Evolutionary conservation across 2,113 vertebrate species (phyloP).

Genomic region (Pantherophis guttatus): DNA sequence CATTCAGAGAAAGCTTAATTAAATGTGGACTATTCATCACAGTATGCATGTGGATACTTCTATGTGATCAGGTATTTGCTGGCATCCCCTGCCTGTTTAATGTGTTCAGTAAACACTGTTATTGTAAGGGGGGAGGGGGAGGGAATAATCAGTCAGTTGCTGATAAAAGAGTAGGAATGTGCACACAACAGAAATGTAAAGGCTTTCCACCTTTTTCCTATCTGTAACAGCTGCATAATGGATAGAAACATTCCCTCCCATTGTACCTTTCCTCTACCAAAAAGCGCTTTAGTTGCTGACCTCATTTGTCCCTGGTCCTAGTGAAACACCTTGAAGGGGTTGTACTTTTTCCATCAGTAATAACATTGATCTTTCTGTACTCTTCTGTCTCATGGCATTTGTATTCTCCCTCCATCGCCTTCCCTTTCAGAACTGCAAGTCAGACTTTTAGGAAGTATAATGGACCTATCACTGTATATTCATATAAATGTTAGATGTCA

Average conservation of each 20-base stretch:
- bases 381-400: background rate
- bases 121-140: background rate
- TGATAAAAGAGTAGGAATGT: background rate
- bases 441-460: rapidly evolving
- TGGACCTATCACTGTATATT: background rate
- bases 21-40: background rate
- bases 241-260: background rate
- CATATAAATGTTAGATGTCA: background rate
- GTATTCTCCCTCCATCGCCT: rapidly evolving
- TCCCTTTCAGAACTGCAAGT: background rate
- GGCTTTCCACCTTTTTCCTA: background rate
- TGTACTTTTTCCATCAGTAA: background rate
- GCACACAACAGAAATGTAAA: background rate
- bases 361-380: background rate
- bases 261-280: background rate
- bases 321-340: background rate
- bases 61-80: no score
- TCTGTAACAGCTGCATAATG: background rate
- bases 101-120: background rate
- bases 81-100: background rate
- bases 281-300: background rate
- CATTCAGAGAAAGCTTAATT: background rate
- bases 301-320: background rate
- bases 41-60: background rate
- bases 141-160: background rate